Percentiles rank a stretch among this genome's conserved stretches.
These are phyloP conservation scores for Hozukius guyotensis DNA, from an alignment of 2,797 vertebrate species.

Conservation along the genomic window DNA sequence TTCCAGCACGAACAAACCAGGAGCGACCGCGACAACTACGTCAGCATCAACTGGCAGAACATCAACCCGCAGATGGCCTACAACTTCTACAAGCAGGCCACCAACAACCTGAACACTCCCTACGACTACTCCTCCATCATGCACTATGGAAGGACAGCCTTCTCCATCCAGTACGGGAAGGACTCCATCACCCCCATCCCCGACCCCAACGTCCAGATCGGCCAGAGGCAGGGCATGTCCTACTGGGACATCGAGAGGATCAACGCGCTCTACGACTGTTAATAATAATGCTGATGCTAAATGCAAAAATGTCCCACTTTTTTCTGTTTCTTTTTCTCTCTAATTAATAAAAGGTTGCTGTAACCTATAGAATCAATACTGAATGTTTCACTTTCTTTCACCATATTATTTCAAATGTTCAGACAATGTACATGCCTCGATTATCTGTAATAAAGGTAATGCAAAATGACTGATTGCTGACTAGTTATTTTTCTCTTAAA, in stretches of 20 bases:
- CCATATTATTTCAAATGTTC: background rate
- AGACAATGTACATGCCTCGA: background rate
- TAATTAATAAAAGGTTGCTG: background rate
- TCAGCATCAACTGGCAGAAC: too few relatives aligned
- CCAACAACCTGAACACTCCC: too few relatives aligned
- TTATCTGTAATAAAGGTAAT: background rate
- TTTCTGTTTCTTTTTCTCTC: background rate
- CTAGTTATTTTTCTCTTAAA: background rate
- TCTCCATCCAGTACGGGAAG: too few relatives aligned
- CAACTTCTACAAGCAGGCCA: too few relatives aligned
- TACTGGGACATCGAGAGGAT: slow-evolving; percentile 49
- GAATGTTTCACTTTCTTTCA: background rate
- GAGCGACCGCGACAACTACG: too few relatives aligned
- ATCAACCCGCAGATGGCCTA: too few relatives aligned
- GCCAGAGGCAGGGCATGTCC: slow-evolving; percentile 53
- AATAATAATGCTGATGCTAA: background rate
- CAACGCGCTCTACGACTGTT: slow-evolving; percentile 43
- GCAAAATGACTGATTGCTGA: background rate
- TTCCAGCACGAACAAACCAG: too few relatives aligned
- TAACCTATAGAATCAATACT: background rate
- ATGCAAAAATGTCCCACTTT: background rate
- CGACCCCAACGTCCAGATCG: slow-evolving; percentile 19
- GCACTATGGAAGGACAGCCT: too few relatives aligned
- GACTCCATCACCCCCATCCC: too few relatives aligned
- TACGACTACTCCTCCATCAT: too few relatives aligned